These are phyloP conservation scores for Nematopogon swammerdamellus DNA, from an alignment of 2,888 invertebrate genomes.

Conservation along the genomic window DNA sequence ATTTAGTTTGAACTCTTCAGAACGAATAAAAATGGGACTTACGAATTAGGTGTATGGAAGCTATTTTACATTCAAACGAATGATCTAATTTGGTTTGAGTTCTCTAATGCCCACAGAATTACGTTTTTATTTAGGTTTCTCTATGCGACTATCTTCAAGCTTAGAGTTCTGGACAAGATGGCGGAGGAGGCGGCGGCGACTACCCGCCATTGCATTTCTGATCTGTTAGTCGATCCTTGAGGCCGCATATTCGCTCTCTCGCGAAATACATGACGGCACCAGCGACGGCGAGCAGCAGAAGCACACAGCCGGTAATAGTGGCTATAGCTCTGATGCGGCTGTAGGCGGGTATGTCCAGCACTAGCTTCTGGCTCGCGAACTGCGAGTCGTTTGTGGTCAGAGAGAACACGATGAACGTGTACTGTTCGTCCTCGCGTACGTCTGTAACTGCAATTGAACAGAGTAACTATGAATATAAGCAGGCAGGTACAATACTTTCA, in stretches of 20 bases:
- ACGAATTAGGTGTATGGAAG: too few relatives aligned
- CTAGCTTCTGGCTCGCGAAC: slow-evolving; percentile 60
- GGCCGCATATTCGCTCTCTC: slow-evolving; percentile 13
- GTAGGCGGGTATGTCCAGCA: slow-evolving; percentile 67
- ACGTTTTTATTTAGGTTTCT: too few relatives aligned
- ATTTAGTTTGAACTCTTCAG: too few relatives aligned
- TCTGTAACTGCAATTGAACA: slow-evolving; percentile 53
- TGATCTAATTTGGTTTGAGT: too few relatives aligned
- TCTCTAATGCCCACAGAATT: too few relatives aligned
- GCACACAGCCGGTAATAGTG: slow-evolving; percentile 66
- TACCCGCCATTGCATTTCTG: background rate
- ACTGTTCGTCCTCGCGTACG: slow-evolving; percentile 69
- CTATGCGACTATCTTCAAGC: too few relatives aligned
- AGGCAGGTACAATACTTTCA: background rate
- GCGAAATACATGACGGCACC: slow-evolving; percentile 55
- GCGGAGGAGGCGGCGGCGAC: too few relatives aligned
- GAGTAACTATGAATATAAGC: background rate
- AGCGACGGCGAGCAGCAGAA: slow-evolving; percentile 64
- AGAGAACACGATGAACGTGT: slow-evolving; percentile 72
- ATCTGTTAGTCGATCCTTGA: background rate
- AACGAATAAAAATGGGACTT: too few relatives aligned
- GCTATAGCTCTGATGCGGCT: slow-evolving; percentile 68
- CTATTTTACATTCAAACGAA: too few relatives aligned
- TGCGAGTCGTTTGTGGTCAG: slow-evolving; percentile 58
- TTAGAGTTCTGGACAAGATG: too few relatives aligned